Evolutionary conservation across 2,797 vertebrate species (phyloP).

Genomic region (Scarus forsteni): DNA sequence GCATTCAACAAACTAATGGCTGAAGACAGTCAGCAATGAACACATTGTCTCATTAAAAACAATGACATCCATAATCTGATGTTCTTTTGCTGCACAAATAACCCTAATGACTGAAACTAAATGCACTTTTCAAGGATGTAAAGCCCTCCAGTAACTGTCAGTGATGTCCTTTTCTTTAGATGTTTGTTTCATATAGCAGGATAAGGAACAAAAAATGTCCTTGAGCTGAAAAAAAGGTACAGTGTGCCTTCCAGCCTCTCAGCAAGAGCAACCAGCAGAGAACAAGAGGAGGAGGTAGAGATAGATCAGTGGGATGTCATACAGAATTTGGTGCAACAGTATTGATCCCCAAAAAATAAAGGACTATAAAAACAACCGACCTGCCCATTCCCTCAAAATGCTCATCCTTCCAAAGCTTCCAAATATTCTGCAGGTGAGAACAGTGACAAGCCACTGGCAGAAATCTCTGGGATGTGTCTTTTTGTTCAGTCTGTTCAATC

Average conservation of each 20-base stretch:
- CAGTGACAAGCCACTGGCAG: constrained; percentile 7
- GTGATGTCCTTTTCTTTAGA: constrained; percentile 42
- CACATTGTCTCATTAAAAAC: constrained; percentile 21
- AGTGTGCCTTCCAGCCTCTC: constrained; percentile 21
- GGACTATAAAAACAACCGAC: constrained; percentile 36
- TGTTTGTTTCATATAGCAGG: constrained; percentile 57
- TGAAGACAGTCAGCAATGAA: too few relatives aligned
- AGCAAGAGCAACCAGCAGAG: constrained; percentile 28
- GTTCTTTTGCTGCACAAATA: constrained; percentile 31
- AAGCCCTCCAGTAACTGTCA: constrained; percentile 28
- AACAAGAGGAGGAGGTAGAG: constrained; percentile 23
- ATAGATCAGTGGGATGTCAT: constrained; percentile 58
- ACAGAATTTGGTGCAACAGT: constrained; percentile 54
- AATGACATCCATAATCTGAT: constrained; percentile 12
- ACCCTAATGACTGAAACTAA: constrained; percentile 23
- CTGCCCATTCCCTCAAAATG: constrained; percentile 41
- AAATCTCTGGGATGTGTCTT: constrained; percentile 25
- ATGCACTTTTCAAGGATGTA: constrained; percentile 21
- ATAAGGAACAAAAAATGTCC: constrained; percentile 36
- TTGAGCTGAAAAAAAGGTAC: constrained; percentile 63
- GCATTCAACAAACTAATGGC: too few relatives aligned
- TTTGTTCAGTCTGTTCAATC: constrained; percentile 30
- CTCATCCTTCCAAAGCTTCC: constrained; percentile 30
- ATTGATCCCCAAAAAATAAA: constrained; percentile 53
- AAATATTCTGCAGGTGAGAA: constrained; percentile 27